Evolutionary conservation across 2,888 invertebrate species (phyloP), one percentile per base, ranked within the genome.

Genomic region (Congeria kusceri): DNA sequence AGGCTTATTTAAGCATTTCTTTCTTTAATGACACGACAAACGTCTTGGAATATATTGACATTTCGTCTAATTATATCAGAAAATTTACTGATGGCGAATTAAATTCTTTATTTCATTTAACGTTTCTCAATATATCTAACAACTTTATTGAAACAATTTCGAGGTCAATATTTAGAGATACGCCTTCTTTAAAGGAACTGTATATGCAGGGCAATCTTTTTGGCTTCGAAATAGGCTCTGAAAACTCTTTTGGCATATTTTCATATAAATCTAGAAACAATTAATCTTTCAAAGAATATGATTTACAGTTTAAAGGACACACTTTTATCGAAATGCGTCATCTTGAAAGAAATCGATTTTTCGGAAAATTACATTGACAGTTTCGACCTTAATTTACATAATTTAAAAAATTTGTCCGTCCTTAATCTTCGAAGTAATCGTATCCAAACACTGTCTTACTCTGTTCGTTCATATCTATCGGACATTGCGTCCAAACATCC

Each of bases 61-160:
- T 79, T 11, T 83, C 83, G 9, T 47, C 61, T 47, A 79, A 83
- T 53, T 65, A 65, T 32, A 70, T 83, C 13, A 69, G 66, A 3
- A 20, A 28, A 1, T 18, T 83, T 2, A 47, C 56, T 9, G 25
- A 63, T 4, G 15, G 61, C 2, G 63, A 44, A 3, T 79, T 83
- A 47, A 4, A 59, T 15, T 73, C 74, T 4, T 58, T 83, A 2
- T n/a, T 18, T 15, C 20, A 56, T n/a, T 20, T 83, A 23, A 20
- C 9, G 23, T 46, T 32, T 53, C 61, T 83, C 32, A 77, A 83
- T 29, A 29, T 83, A 4, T 79, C 83, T 0, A 15, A 65, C 29
- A 83, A 83, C 56, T 74, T 73, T 46, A 70, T 79, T 23, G 83
- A 77, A 62, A n/a, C 59, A 61, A 49, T 79, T 0, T 32, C 76